A percentile compares a stretch with the other conserved stretches of the same genome.
These are phyloP conservation scores for Archips crataeganus DNA, from an alignment of 2,888 invertebrate genomes.

Conservation along the genomic window DNA sequence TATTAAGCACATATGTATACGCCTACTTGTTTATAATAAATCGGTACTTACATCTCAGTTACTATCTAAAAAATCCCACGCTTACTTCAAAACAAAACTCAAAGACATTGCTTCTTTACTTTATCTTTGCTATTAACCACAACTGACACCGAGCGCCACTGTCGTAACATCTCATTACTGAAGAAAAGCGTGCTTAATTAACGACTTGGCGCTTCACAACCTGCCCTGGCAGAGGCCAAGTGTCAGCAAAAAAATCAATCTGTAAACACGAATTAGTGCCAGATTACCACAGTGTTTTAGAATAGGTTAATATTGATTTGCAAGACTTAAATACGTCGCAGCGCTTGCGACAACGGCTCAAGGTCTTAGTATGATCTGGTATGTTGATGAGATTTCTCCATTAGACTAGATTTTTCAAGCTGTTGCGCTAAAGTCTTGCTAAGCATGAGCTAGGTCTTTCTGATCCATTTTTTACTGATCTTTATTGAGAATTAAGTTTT, in stretches of 20 bases:
- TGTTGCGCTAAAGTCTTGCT: constrained; percentile 5
- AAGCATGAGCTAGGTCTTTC: constrained; percentile 4
- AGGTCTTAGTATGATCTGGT: constrained; percentile 13
- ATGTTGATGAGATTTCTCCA: constrained; percentile 4
- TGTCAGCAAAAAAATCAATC: constrained; percentile 26
- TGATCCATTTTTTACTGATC: not conserved
- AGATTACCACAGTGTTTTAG: constrained; percentile 23
- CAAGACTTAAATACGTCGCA: not conserved
- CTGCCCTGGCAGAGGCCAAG: constrained; percentile 12
- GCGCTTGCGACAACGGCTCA: constrained; percentile 16
- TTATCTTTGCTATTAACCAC: not conserved
- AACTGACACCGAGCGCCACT: not conserved
- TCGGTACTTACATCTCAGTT: too few relatives aligned
- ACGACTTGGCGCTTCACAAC: constrained; percentile 27
- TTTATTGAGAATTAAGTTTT: not conserved
- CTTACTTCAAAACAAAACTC: not conserved
- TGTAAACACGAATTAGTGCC: constrained; percentile 28
- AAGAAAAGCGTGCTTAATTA: constrained; percentile 17
- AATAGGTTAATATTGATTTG: constrained; percentile 29
- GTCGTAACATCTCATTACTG: constrained; percentile 10
- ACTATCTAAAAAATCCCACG: not conserved
- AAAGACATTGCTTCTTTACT: not conserved
- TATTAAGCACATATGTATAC: too few relatives aligned
- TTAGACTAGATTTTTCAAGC: constrained; percentile 8
- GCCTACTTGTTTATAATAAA: too few relatives aligned